Base-by-base conservation (phyloP, 2,888 invertebrate genomes). In the Tortricodes alternella region DNA sequence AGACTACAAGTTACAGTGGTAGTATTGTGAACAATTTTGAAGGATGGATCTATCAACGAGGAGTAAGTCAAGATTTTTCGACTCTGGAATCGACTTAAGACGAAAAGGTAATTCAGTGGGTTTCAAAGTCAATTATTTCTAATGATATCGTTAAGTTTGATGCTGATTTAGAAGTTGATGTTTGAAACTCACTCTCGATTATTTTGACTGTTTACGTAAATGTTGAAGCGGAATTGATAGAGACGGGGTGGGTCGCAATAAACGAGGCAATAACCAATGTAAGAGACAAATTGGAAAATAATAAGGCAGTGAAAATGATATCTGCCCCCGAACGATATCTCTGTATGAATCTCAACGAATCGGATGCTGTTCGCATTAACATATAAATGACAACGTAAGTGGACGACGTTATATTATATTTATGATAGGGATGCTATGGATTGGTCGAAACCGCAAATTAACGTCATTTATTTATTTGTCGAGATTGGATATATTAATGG, bases 31-130 rank as follows among this genome's bases (percentile, higher is more conserved):
- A 68, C 63, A 56, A 66, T 74, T 62, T 29, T 39, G 53, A 63
- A 67, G 70, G 68, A 90, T 90, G 90, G 90, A 90, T 83, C 84
- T 90, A 60, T 88, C 90, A 62, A 75, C 89, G 74, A 71, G 90
- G 80, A 88, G 90, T 89, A 90, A 90, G 89, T 90, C 90, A 86
- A 90, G 90, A 89, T 90, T 90, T 89, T 90, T 88, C 83, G 90
- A 90, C 88, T 90, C 90, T 76, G 90, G 90, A 71, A 90, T 90
- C 85, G 85, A 87, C 79, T 74, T 89, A 74, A 81, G 89, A 65
- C 88, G 90, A 76, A 90, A 89, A 90, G 90, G 90, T 90, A 90
- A 72, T 75, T 76, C 67, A 67, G 56, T 56, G 56, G 37, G 49
- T 50, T 56, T 56, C 56, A 56, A 56, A 50, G 37, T 43, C 49